Evolutionary conservation across 2,888 invertebrate genomes (phyloP).

Genomic region (Sthenelais limicola): DNA sequence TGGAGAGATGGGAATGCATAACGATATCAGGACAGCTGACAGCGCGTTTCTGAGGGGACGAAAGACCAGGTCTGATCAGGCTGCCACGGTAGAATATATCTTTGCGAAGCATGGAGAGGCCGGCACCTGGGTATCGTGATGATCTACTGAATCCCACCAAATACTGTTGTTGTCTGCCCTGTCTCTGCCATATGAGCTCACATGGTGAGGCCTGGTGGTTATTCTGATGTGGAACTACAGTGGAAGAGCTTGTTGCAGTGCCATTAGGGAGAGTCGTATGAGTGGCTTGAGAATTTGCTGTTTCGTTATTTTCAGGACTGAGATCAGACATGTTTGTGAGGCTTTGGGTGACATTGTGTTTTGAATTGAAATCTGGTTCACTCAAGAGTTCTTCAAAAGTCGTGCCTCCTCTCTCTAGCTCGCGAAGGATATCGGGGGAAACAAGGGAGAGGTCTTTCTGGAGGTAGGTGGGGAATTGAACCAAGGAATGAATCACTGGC

Average conservation of each 20-base stretch:
- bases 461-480: constrained; percentile 88
- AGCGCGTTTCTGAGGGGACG: constrained; percentile 74
- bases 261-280: constrained; percentile 6
- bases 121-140: not conserved
- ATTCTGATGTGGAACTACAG: not conserved
- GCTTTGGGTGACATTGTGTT: constrained; percentile 32
- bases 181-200: constrained; percentile 13
- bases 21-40: constrained; percentile 94
- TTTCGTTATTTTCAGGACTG: not conserved
- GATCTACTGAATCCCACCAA: not conserved
- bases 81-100: constrained; percentile 71
- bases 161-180: not conserved
- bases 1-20: constrained; percentile 56
- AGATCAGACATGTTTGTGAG: constrained; percentile 19
- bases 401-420: constrained; percentile 17
- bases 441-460: constrained; percentile 41
- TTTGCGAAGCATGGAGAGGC: constrained; percentile 61
- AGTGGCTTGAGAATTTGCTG: constrained; percentile 6
- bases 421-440: constrained; percentile 34
- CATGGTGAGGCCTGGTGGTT: not conserved
- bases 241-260: not conserved
- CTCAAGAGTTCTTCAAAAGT: constrained; percentile 34
- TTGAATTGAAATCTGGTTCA: constrained; percentile 25
- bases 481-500: constrained; percentile 77
- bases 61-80: constrained; percentile 48